These are phyloP conservation scores for Rousettus madagascariensis DNA, from an alignment of 2,797 vertebrate genomes.

Conservation along the genomic window DNA sequence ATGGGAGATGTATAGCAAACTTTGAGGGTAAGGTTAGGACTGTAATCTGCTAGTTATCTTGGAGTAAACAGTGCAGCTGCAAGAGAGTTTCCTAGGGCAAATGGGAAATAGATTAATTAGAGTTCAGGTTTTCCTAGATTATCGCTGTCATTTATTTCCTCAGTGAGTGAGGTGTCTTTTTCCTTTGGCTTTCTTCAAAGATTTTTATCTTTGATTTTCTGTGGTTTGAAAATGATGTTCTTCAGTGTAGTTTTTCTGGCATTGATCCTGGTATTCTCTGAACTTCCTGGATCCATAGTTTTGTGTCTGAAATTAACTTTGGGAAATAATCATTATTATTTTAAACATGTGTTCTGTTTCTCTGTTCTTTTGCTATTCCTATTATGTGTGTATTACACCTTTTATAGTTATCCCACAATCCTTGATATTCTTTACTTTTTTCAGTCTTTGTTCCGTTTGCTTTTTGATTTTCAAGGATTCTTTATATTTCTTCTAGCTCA, in stretches of 20 bases:
- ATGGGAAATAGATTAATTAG: background rate
- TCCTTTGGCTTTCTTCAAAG: background rate
- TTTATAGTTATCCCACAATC: background rate
- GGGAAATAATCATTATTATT: background rate
- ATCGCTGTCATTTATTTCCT: background rate
- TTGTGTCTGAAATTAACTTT: too few relatives aligned
- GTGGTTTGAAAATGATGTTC: background rate
- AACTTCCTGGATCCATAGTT: background rate
- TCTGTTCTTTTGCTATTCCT: background rate
- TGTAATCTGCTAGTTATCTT: too few relatives aligned
- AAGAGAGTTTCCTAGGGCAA: too few relatives aligned
- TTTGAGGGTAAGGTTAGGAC: too few relatives aligned
- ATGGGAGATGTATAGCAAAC: too few relatives aligned
- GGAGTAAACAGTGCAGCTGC: too few relatives aligned
- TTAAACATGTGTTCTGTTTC: background rate
- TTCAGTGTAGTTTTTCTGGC: background rate
- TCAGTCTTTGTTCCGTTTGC: background rate
- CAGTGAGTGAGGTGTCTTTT: background rate
- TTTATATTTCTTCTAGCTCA: background rate
- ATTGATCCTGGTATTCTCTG: background rate
- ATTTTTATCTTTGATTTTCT: background rate
- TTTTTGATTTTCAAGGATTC: background rate
- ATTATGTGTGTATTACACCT: background rate
- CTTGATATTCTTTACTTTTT: background rate
- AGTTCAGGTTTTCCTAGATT: background rate